A percentile compares a stretch with the other conserved stretches of the same genome.
Evolutionary conservation across 2,797 vertebrate species (phyloP).

Genomic region (Myotis planiceps): DNA sequence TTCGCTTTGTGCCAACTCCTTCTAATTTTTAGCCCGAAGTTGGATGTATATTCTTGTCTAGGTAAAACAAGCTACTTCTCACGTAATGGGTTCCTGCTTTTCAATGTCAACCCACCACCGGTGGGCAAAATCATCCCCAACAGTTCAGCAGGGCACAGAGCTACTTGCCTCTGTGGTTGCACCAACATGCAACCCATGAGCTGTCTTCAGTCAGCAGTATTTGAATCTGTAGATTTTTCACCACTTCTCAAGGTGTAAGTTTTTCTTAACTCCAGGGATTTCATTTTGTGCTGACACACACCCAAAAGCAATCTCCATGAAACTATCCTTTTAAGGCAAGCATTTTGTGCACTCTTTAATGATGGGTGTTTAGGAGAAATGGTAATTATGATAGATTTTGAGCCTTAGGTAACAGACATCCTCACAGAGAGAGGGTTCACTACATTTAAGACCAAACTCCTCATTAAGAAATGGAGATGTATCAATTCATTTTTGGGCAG

Average conservation of each 20-base stretch:
- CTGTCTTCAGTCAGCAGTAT: constrained; percentile 55
- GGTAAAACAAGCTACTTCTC: constrained; percentile 74
- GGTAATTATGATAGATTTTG: constrained; percentile 86
- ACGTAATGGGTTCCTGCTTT: constrained; percentile 63
- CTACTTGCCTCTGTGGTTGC: constrained; percentile 9
- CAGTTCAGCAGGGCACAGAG: background rate
- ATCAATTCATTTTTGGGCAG: constrained; percentile 76
- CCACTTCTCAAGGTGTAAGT: constrained; percentile 67
- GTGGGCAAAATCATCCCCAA: background rate
- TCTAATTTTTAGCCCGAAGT: constrained; percentile 77
- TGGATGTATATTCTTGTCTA: constrained; percentile 60
- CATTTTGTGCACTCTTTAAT: constrained; percentile 83
- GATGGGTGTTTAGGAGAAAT: constrained; percentile 82
- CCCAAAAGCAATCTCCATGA: constrained; percentile 77
- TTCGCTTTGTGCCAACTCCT: constrained; percentile 80
- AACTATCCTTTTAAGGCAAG: constrained; percentile 83
- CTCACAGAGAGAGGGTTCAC: constrained; percentile 82
- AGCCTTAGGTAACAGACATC: constrained; percentile 84
- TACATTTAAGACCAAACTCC: constrained; percentile 84
- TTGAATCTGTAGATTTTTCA: constrained; percentile 63
- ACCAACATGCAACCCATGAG: constrained; percentile 31
- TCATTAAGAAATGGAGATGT: constrained; percentile 85
- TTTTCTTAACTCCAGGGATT: constrained; percentile 79
- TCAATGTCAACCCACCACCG: background rate
- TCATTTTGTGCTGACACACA: constrained; percentile 82